phyloP scores from a whole-genome alignment of 2,888 invertebrate genomes.

The Dynastes maya region DNA sequence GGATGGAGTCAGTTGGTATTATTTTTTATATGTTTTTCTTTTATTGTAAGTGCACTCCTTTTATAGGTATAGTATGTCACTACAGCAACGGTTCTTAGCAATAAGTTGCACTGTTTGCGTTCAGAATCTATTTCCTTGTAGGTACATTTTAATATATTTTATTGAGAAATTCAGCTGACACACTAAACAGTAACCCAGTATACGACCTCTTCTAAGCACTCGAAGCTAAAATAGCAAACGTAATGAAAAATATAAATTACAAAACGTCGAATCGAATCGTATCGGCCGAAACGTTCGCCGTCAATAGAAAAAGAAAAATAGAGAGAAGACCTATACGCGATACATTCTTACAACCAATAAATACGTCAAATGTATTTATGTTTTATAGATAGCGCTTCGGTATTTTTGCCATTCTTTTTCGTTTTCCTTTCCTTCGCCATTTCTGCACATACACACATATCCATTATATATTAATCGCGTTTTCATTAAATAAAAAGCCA shows the following conservation, averaged over 20 bases:
- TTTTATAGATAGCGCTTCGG: constrained; percentile 29
- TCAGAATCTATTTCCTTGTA: background rate
- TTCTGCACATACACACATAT: background rate
- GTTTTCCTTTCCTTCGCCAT: background rate
- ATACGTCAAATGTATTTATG: constrained; percentile 44
- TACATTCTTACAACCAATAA: constrained; percentile 33
- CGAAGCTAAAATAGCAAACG: background rate
- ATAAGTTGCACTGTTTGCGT: too few species aligned
- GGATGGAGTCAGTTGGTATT: too few species aligned
- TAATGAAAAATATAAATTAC: constrained; percentile 39
- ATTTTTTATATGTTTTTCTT: too few species aligned
- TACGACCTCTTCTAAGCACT: too few species aligned
- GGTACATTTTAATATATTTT: background rate
- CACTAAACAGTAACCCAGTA: too few species aligned
- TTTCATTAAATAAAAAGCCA: constrained; percentile 34
- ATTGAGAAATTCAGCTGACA: too few species aligned
- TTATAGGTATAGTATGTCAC: too few species aligned
- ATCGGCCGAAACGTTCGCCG: background rate
- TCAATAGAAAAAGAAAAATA: constrained; percentile 3
- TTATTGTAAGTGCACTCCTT: too few species aligned
- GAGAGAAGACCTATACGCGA: background rate
- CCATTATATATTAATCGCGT: constrained; percentile 5
- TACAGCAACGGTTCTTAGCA: too few species aligned
- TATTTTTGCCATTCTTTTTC: background rate
- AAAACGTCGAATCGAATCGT: constrained; percentile 13